Evolutionary conservation across 2,113 vertebrate genomes (phyloP), one percentile per base, ranked within the genome.

Genomic region (Embiotoca jacksoni): DNA sequence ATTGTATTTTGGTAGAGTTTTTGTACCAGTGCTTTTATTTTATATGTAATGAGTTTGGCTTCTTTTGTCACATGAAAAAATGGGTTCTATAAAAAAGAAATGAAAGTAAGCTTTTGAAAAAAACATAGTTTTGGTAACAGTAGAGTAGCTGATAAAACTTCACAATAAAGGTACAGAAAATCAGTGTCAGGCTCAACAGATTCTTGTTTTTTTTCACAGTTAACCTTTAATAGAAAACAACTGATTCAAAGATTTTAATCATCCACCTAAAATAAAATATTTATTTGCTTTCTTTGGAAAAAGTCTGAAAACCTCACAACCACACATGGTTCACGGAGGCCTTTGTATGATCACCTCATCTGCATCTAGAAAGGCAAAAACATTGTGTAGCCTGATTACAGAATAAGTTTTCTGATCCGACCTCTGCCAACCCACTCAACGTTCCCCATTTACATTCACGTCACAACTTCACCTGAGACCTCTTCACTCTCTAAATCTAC

Each of bases 401-500:
- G 37, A 23, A 23, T 7, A 7, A 37, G 37, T 37, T 37, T 37
- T 37, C 41, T 44, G 41, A 4, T 10, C 0, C 4, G 4, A 3
- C 0, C 36, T 31, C 16, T 14, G 3, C 3, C 56, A 70, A 73
- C 15, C 39, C 61, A 36, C 36, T 66, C 35, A 6, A 6, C 10
- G 6, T 5, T 68, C 16, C 23, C 9, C 33, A 16, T 41, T 77
- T 0, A 1, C 33, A 46, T 50, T 68, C 9, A 33, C 23, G 33
- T 33, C 11, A 35, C n/a, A 4, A 62, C 64, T 44, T 75, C 76
- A 62, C 60, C 23, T 23, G 23, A 23, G 23, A 23, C 23, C 56
- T 75, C 76, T 54, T 67, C 35, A n/a, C 63, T 47, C 49, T 59
- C 9, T 31, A 68, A 72, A 75, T 52, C 56, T 30, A 59, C 76